A percentile compares a stretch with the other conserved stretches of the same genome.
phyloP scores from a whole-genome alignment of 2,797 vertebrate genomes.

The Apodemus agrarius region DNA sequence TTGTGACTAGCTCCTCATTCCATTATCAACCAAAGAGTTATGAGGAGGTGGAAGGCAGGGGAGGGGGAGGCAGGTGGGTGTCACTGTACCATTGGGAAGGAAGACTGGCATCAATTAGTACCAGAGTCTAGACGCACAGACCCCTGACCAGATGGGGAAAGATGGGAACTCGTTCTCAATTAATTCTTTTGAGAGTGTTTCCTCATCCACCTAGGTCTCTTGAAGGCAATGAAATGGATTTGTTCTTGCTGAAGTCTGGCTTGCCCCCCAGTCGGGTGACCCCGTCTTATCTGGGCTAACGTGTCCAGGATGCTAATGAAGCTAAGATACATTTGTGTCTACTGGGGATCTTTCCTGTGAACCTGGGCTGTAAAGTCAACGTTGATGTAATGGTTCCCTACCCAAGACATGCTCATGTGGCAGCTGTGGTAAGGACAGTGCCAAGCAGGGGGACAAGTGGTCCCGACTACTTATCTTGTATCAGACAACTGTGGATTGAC shows the following conservation, averaged over 20 bases:
- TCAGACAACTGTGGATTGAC: neutral
- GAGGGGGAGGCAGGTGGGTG: no score
- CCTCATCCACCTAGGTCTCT: neutral
- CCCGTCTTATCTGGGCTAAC: constrained; percentile 42
- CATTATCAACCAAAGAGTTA: neutral
- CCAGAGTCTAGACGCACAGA: neutral
- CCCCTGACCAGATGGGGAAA: neutral
- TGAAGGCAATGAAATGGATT: neutral
- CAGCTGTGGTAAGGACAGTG: neutral
- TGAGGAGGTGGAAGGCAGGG: no score
- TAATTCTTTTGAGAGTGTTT: neutral
- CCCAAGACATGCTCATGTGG: no score
- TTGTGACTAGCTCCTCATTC: neutral
- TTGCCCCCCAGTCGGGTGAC: constrained; percentile 2
- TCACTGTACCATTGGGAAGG: neutral
- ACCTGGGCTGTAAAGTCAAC: neutral
- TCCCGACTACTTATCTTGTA: neutral
- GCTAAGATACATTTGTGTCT: neutral
- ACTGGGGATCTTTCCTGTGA: neutral
- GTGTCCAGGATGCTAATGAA: neutral
- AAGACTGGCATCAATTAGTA: neutral
- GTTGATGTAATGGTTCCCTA: neutral
- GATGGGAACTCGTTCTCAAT: neutral
- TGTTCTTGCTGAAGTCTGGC: neutral
- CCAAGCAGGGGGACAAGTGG: neutral